Evolutionary conservation across 2,888 invertebrate genomes (phyloP).

Genomic region (Morpho deidamia): DNA sequence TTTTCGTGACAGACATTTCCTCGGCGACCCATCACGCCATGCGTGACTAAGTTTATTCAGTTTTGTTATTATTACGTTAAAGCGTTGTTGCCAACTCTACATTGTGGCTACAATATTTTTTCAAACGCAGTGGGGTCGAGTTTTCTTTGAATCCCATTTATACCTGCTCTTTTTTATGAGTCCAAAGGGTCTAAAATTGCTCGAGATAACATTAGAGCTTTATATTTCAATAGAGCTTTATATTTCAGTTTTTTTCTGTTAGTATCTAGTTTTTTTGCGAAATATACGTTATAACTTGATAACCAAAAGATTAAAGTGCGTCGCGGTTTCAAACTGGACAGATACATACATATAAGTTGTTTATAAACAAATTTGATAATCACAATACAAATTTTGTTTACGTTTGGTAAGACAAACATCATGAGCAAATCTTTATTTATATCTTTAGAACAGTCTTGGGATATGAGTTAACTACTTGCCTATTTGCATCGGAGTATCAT

Average conservation of each 20-base stretch:
- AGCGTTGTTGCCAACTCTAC: conserved; percentile 44
- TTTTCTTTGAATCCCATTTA: conserved; percentile 7
- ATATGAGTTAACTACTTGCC: no score
- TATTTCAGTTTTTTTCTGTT: background rate
- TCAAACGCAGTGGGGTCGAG: conserved; percentile 9
- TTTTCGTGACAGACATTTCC: conserved; percentile 58
- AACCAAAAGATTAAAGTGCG: no score
- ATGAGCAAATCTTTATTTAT: no score
- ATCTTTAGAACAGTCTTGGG: no score
- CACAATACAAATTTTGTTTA: no score
- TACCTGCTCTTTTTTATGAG: conserved; percentile 2
- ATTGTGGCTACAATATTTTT: conserved; percentile 22
- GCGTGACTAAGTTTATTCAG: conserved; percentile 46
- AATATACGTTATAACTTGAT: no score
- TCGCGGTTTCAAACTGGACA: no score
- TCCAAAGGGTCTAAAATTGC: background rate
- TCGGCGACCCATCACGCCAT: conserved; percentile 49
- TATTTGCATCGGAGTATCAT: no score
- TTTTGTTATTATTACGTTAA: conserved; percentile 47
- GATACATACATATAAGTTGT: no score
- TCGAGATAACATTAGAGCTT: background rate
- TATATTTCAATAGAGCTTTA: background rate
- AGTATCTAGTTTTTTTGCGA: no score
- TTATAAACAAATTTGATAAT: no score
- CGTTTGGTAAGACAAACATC: no score